Evolutionary conservation across 2,888 invertebrate genomes (phyloP).

Genomic region (Actias luna): DNA sequence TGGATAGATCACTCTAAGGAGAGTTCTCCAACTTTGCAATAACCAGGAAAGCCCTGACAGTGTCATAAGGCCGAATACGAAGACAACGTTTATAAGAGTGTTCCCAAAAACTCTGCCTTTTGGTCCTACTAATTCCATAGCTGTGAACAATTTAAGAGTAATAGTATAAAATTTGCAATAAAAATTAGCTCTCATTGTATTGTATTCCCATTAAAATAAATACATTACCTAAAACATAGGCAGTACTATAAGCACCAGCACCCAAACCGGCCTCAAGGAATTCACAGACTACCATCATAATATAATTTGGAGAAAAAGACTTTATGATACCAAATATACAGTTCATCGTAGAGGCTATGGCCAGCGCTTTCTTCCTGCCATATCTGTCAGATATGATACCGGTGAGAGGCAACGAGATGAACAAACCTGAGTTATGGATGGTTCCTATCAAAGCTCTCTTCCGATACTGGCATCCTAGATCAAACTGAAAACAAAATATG

Average conservation of each 20-base stretch:
- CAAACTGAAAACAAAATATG: slow-evolving; percentile 75
- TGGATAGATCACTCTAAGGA: slow-evolving; percentile 85
- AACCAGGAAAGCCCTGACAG: slow-evolving; percentile 86
- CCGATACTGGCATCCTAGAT: slow-evolving; percentile 86
- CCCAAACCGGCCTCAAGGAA: slow-evolving; percentile 80
- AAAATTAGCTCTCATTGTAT: background rate
- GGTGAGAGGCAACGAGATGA: slow-evolving; percentile 86
- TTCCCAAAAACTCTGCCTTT: slow-evolving; percentile 88
- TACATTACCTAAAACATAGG: slow-evolving; percentile 83
- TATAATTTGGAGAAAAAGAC: slow-evolving; percentile 80
- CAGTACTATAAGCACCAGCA: slow-evolving; percentile 82
- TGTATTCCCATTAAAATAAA: slow-evolving; percentile 78
- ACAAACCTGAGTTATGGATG: slow-evolving; percentile 86
- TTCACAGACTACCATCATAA: slow-evolving; percentile 79
- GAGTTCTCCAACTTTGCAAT: slow-evolving; percentile 85
- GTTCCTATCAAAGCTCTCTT: slow-evolving; percentile 88
- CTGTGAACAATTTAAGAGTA: slow-evolving; percentile 62
- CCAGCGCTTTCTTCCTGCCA: slow-evolving; percentile 83
- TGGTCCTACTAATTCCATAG: slow-evolving; percentile 90
- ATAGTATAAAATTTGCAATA: background rate
- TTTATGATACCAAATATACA: slow-evolving; percentile 79
- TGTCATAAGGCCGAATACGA: slow-evolving; percentile 86
- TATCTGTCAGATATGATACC: slow-evolving; percentile 88
- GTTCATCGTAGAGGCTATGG: slow-evolving; percentile 78
- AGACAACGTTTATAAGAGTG: slow-evolving; percentile 86